Evolutionary conservation across 2,113 vertebrate species (phyloP).

Genomic region (Coryphaenoides rupestris): DNA sequence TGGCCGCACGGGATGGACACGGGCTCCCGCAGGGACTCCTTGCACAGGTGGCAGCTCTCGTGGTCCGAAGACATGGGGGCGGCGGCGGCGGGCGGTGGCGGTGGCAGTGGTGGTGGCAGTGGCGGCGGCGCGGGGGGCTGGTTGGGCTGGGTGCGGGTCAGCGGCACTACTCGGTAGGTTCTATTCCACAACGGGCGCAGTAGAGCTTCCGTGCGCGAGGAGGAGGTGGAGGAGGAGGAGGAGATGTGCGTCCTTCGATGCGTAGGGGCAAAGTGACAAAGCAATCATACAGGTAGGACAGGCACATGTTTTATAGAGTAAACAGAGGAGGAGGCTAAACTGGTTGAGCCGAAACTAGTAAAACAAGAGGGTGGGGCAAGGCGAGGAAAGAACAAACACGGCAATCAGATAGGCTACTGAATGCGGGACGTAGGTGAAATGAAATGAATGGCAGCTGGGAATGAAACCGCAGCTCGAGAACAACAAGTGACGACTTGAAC

Average conservation of each 20-base stretch:
- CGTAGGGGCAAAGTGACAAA: constrained; percentile 55
- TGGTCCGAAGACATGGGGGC: constrained; percentile 67
- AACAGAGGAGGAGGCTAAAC: constrained; percentile 73
- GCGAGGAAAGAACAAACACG: constrained; percentile 42
- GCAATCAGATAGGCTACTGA: constrained; percentile 35
- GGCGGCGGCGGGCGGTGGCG: too few relatives aligned
- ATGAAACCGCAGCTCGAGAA: too few relatives aligned
- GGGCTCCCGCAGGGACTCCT: constrained; percentile 71
- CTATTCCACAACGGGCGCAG: too few relatives aligned
- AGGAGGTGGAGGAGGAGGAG: too few relatives aligned
- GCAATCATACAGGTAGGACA: constrained; percentile 49
- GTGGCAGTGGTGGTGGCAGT: neutral
- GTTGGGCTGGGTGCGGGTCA: too few relatives aligned
- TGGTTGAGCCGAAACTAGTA: constrained; percentile 79
- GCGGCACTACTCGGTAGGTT: too few relatives aligned
- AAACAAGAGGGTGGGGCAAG: constrained; percentile 66
- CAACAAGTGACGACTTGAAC: neutral
- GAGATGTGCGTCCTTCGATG: constrained; percentile 12
- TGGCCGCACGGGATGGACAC: constrained; percentile 78
- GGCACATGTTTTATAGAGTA: constrained; percentile 67
- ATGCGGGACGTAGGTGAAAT: constrained; percentile 31
- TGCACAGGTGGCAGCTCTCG: constrained; percentile 73
- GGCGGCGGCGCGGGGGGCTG: too few relatives aligned
- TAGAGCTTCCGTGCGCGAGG: neutral
- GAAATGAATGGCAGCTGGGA: constrained; percentile 43